phyloP scores from a whole-genome alignment of 1,140 invertebrate species.

The Euura saliciscinereae region DNA sequence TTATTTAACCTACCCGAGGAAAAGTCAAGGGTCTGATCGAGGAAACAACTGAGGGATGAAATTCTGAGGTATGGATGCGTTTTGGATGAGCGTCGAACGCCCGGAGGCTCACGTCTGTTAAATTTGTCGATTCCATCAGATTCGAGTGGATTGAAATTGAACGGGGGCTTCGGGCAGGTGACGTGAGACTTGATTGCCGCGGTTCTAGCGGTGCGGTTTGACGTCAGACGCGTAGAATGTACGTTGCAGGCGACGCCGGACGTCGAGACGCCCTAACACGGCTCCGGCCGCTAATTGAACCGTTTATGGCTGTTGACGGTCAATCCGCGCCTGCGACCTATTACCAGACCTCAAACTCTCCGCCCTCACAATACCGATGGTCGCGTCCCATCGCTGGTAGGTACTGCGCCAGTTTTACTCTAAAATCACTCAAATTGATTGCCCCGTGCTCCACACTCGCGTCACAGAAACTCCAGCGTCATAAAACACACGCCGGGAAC shows the following conservation, averaged over 20 bases:
- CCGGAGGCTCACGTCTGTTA: neutral
- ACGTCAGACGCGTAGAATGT: neutral
- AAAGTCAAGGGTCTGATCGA: no score
- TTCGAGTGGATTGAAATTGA: neutral
- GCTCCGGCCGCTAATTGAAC: conserved; percentile 33
- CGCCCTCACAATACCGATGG: no score
- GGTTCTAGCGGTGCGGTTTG: neutral
- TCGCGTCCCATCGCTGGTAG: no score
- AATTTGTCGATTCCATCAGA: neutral
- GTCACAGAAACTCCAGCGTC: no score
- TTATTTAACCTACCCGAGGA: no score
- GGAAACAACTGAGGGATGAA: no score
- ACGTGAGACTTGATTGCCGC: neutral
- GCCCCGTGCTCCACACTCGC: no score
- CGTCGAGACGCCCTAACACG: conserved; percentile 29
- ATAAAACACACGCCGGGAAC: no score
- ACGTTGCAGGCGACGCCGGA: neutral
- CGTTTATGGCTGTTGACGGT: conserved; percentile 26
- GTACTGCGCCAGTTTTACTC: no score
- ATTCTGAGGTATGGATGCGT: no score
- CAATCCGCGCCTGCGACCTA: neutral
- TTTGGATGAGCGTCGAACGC: neutral
- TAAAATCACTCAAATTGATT: no score
- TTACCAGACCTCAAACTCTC: no score
- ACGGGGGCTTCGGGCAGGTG: neutral